These are phyloP conservation scores for Drosophila koepferae DNA, from an alignment of 2,888 invertebrate species.

Conservation along the genomic window DNA sequence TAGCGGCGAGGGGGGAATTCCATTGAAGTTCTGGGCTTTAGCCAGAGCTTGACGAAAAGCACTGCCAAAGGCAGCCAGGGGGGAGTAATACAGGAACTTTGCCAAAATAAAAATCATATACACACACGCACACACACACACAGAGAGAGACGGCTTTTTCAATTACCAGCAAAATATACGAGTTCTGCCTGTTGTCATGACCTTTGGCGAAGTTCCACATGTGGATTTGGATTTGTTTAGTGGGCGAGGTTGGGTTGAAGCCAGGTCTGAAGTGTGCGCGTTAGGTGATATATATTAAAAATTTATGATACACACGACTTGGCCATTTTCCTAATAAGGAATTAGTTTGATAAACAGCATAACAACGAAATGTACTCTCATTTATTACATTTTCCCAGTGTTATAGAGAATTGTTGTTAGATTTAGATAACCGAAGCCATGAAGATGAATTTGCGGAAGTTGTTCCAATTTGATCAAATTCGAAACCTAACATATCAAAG, in stretches of 20 bases:
- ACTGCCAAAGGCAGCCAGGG: constrained; percentile 61
- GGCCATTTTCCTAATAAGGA: constrained; percentile 53
- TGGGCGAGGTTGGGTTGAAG: background rate
- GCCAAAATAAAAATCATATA: constrained; percentile 44
- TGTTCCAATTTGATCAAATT: background rate
- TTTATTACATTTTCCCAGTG: constrained; percentile 23
- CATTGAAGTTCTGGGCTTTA: constrained; percentile 47
- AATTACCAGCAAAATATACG: constrained; percentile 74
- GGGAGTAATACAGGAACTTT: constrained; percentile 13
- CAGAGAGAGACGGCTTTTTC: constrained; percentile 66
- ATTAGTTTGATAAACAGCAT: constrained; percentile 51
- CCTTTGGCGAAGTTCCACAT: constrained; percentile 68
- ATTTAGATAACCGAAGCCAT: too few species aligned
- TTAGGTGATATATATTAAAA: constrained; percentile 71
- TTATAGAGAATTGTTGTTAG: background rate
- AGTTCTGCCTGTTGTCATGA: constrained; percentile 72
- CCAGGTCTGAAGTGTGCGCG: constrained; percentile 27
- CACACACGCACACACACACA: constrained; percentile 9
- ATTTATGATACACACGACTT: constrained; percentile 58
- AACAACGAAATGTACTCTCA: constrained; percentile 41
- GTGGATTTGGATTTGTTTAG: constrained; percentile 20
- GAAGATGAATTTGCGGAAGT: background rate
- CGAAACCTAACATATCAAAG: background rate
- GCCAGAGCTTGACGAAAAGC: constrained; percentile 66
- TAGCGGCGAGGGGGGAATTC: constrained; percentile 46